Evolutionary conservation across 2,888 invertebrate genomes (phyloP).

Genomic region (Uropetala carovei): DNA sequence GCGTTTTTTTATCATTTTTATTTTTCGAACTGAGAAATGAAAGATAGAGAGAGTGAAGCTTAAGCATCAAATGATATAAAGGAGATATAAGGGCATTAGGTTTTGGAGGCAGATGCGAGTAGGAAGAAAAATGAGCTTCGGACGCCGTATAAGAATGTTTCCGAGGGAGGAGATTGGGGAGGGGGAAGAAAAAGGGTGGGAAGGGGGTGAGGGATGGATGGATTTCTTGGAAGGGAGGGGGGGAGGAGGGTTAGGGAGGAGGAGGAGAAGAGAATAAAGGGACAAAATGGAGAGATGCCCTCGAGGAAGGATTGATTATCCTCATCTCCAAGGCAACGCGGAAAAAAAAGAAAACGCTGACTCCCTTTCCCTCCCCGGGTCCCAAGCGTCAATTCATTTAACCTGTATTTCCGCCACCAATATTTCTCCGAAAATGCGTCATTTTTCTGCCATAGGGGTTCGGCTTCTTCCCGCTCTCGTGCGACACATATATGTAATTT

Average conservation of each 20-base stretch:
- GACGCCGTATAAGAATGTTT: constrained; percentile 5
- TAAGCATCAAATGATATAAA: neutral
- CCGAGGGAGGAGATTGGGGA: neutral
- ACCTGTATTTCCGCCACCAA: neutral
- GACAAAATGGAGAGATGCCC: neutral
- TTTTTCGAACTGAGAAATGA: neutral
- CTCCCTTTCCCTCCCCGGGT: neutral
- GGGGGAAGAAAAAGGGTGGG: too few relatives aligned
- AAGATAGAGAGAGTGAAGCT: neutral
- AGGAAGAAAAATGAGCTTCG: constrained; percentile 27
- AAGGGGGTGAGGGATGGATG: too few relatives aligned
- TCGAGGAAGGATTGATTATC: constrained; percentile 27
- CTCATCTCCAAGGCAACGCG: constrained; percentile 20
- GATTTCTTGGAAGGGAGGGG: too few relatives aligned
- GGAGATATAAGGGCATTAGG: constrained; percentile 26
- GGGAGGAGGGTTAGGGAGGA: too few relatives aligned
- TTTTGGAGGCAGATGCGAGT: neutral
- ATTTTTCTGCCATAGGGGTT: neutral
- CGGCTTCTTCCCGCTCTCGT: neutral
- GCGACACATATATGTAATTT: neutral
- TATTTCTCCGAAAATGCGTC: neutral
- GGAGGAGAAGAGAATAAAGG: neutral
- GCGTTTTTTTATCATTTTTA: neutral
- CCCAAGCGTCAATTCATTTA: neutral
- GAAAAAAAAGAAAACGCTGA: neutral